phyloP scores from a whole-genome alignment of 2,888 invertebrate species.

The Drosophila atripex region DNA sequence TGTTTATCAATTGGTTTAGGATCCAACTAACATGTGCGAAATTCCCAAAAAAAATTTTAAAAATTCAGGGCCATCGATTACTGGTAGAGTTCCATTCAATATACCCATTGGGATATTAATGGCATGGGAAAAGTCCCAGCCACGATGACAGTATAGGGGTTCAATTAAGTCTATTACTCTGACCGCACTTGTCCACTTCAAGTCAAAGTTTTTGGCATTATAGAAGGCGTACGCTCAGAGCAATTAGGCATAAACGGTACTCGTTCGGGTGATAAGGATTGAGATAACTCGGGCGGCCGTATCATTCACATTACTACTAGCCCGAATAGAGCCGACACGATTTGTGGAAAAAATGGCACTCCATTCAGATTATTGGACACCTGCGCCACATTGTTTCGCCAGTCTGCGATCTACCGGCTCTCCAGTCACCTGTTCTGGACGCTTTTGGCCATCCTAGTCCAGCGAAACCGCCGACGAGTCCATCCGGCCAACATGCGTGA shows the following conservation, averaged over 20 bases:
- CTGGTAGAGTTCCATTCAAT: not conserved
- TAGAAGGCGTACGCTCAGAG: conserved; percentile 17
- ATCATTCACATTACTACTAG: conserved; percentile 34
- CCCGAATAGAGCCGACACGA: conserved; percentile 36
- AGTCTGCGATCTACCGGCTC: conserved; percentile 57
- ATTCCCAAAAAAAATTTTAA: conserved; percentile 48
- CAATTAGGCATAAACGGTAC: conserved; percentile 27
- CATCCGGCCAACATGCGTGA: conserved; percentile 55
- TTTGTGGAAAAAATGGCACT: conserved; percentile 52
- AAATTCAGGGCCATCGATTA: conserved; percentile 33
- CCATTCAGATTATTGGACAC: conserved; percentile 27
- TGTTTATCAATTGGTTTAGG: conserved; percentile 17
- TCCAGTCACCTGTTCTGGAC: conserved; percentile 45
- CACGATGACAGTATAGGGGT: not conserved
- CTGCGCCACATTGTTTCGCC: conserved; percentile 42
- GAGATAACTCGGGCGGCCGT: conserved; percentile 44
- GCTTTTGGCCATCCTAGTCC: conserved; percentile 36
- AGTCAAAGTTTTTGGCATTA: conserved; percentile 15
- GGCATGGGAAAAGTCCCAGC: conserved; percentile 42
- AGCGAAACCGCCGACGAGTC: conserved; percentile 34
- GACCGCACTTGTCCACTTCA: conserved; percentile 18
- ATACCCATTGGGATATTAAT: conserved; percentile 13
- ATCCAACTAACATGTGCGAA: conserved; percentile 45
- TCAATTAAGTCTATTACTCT: conserved; percentile 17
- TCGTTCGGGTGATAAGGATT: conserved; percentile 59